phyloP scores from a whole-genome alignment of 2,888 invertebrate species.

The Sinohyriopsis cumingii region DNA sequence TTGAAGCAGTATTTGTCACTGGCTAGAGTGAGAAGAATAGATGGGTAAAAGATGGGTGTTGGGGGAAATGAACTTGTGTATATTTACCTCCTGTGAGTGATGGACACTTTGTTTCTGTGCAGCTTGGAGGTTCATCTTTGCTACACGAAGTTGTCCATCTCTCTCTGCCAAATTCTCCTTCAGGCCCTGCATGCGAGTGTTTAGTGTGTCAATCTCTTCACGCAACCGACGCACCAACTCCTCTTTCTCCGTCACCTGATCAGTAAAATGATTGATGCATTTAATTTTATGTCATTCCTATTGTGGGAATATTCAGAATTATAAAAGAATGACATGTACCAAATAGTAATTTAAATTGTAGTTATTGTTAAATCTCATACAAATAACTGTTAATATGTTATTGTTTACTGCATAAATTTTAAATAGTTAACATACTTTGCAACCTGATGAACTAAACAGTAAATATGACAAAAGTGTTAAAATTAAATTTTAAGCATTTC shows the following conservation, averaged over 20 bases:
- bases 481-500: no score
- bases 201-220: slow-evolving; percentile 60
- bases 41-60: background rate
- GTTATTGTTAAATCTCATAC: no score
- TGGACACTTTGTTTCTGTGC: slow-evolving; percentile 67
- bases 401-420: no score
- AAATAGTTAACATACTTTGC: no score
- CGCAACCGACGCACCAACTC: slow-evolving; percentile 48
- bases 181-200: slow-evolving; percentile 52
- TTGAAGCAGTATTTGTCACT: no score
- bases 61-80: background rate
- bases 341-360: no score
- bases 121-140: slow-evolving; percentile 65
- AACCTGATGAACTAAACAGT: no score
- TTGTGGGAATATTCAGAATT: background rate
- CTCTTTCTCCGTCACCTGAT: slow-evolving; percentile 58
- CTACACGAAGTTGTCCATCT: slow-evolving; percentile 67
- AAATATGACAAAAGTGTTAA: no score
- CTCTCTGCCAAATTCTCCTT: slow-evolving; percentile 67
- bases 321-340: no score
- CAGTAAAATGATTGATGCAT: background rate
- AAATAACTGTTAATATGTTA: no score
- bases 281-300: background rate
- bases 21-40: no score
- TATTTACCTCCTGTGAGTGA: slow-evolving; percentile 64